A percentile compares a stretch with the other conserved stretches of the same genome.
Evolutionary conservation across 2,113 vertebrate species (phyloP).

Genomic region (Ammodramus savannarum): DNA sequence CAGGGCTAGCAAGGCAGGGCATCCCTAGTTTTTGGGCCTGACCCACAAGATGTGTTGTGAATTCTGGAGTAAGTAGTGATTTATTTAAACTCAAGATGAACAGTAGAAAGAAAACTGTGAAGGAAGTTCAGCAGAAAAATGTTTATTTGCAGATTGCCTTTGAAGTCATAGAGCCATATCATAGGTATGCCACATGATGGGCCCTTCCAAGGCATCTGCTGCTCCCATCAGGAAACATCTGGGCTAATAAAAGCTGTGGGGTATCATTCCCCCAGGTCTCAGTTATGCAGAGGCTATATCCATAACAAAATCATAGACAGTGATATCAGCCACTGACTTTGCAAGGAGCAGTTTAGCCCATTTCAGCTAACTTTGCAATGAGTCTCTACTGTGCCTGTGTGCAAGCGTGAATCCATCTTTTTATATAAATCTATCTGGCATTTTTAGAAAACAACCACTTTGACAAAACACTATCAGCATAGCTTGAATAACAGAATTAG

Average conservation of each 20-base stretch:
- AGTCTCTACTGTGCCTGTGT: neutral
- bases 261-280: neutral
- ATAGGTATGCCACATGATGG: neutral
- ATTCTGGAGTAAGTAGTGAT: neutral
- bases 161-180: neutral
- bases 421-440: neutral
- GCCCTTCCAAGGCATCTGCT: neutral
- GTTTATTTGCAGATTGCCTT: neutral
- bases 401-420: neutral
- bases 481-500: neutral
- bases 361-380: neutral
- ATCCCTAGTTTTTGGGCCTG: neutral
- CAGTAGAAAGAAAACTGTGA: neutral
- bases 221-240: constrained; percentile 16
- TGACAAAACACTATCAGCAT: neutral
- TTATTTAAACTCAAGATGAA: neutral
- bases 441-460: neutral
- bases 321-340: neutral
- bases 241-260: neutral
- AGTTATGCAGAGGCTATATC: neutral
- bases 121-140: neutral
- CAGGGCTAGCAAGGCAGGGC: neutral
- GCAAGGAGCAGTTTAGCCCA: neutral
- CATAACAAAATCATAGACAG: neutral
- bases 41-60: neutral